Base-by-base conservation (phyloP, 2,113 vertebrate species). In the Clarias batrachus region DNA sequence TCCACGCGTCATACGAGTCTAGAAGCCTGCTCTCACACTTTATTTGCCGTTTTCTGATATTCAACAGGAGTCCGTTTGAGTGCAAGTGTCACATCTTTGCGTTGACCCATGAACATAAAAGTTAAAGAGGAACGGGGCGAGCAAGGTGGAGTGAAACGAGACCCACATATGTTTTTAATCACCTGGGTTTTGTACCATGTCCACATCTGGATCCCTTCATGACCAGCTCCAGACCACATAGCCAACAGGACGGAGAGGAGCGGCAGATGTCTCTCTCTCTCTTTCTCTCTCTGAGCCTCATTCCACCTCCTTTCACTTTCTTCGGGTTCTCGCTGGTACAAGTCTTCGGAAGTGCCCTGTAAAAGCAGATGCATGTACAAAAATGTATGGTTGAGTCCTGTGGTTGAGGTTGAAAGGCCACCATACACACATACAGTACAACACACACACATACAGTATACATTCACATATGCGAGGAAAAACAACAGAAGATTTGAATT, bases 181-280 rank as follows among this genome's bases (percentile, higher is more conserved):
- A 85, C 70, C 37, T 76, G 57, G 54, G 19, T 19, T 74, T 84
- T 85, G 70, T 62, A 76, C 71, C 57, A 23, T n/a, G 33, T 52
- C 70, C 71, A 85, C 71, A 62, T 85, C 54, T 85, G 83, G 33
- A 85, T 76, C 63, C 59, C 14, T 84, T 23, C 16, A 84, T 74
- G 33, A 62, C 83, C 83, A 74, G 56, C 71, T 62, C 25, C 71
- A 41, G 56, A 73, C 70, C 13, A 48, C 59, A 74, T 13, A 60
- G 57, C 33, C 19, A 63, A 66, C 66, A 76, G 33, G 68, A 27
- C n/a, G 68, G 83, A 77, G 41, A 25, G 30, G 57, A 85, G 83
- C 6, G 3, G 83, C 71, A 63, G 71, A 85, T 85, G 81, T 82
- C 81, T 66, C 81, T 66, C 37, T 60, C 56, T 79, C 77, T 73